These are phyloP conservation scores for Leptopilina syphax DNA, from an alignment of 2,888 invertebrate genomes.

Conservation along the genomic window DNA sequence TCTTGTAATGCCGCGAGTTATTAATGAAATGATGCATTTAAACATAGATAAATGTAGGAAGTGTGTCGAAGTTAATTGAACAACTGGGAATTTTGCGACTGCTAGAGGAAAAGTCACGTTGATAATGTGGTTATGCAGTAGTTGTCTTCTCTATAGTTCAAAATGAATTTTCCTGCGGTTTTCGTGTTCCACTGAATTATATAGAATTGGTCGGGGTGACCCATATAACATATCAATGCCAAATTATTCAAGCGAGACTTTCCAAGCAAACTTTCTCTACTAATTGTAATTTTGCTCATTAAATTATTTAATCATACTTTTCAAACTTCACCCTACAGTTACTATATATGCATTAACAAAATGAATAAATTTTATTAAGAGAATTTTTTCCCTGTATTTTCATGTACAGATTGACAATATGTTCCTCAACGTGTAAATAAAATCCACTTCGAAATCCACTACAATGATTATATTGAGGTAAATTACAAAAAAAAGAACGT, in stretches of 20 bases:
- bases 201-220: neutral
- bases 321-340: neutral
- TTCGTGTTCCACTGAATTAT: constrained; percentile 12
- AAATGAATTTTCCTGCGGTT: constrained; percentile 23
- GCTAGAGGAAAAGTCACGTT: constrained; percentile 9
- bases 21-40: constrained; percentile 7
- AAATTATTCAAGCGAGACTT: constrained; percentile 14
- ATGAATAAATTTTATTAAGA: neutral
- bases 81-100: neutral
- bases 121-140: constrained; percentile 16
- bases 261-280: neutral
- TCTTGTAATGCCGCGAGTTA: neutral
- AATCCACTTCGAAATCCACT: no score
- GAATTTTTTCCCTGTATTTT: neutral
- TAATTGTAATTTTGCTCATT: constrained; percentile 5
- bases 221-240: constrained; percentile 2
- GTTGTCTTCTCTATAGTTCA: constrained; percentile 12
- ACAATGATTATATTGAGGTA: no score
- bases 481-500: no score
- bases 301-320: constrained; percentile 11
- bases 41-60: constrained; percentile 7
- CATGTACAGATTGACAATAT: neutral
- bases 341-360: neutral
- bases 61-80: constrained; percentile 18
- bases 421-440: no score